Base-by-base conservation (phyloP, 1,140 invertebrate genomes). In the Sarcophaga peregrina region DNA sequence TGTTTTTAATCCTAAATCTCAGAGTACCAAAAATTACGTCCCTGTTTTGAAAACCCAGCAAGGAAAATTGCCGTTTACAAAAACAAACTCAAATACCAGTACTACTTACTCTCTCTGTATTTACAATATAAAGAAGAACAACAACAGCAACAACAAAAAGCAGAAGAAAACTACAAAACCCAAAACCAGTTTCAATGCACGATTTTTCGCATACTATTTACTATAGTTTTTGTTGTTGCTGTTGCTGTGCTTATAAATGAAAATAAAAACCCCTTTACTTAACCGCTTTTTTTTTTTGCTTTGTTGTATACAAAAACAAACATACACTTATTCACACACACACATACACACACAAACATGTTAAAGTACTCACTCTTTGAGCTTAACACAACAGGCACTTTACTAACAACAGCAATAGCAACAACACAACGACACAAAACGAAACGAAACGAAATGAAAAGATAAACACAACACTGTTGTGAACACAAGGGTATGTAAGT, bases 371-470 rank as follows among this genome's bases (percentile, higher is more conserved):
- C 37, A 45, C 45, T 75, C 54, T 13, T 13, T 68, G 62, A 20
- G 8, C 50, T 10, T 37, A 13, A 5, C n/a, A 68, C 62, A 68
- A 25, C 62, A 68, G 62, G 62, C 62, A 17, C 62, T 68, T 68
- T 68, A 68, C 11, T 58, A 11, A 58, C 54, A 58, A 58, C 54
- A 58, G n/a, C 74, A 75, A n/a, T n/a, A n/a, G n/a, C n/a, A 11
- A 58, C 54, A 58, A 58, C 54, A 58, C 74, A 75, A 75, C 74
- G 46, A 75, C 74, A 17, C 11, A 46, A 75, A 15, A 75, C 37
- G 17, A 45, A 47, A 58, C 11, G 11, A 75, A 20, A 68, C n/a
- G 62, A 68, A 68, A 68, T 25, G 62, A 68, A 68, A 68, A 68
- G n/a, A 68, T 68, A 68, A 68, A 68, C 17, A 68, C 17, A 68